Percentiles rank a stretch among this genome's conserved stretches.
Evolutionary conservation across 2,888 invertebrate species (phyloP).

Genomic region (Rutpela maculata): DNA sequence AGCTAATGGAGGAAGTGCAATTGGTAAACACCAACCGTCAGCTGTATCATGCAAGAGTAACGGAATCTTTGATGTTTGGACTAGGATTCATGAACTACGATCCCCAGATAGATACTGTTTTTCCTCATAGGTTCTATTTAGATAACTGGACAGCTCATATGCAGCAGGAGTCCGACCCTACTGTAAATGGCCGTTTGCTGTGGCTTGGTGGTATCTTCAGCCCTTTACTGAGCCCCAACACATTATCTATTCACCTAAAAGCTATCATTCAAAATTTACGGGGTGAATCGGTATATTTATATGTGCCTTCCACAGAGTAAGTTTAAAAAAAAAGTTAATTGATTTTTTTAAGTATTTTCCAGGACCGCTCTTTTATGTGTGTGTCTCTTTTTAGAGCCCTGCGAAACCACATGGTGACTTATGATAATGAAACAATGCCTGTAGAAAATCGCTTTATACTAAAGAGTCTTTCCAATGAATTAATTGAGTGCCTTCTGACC

Average conservation of each 20-base stretch:
- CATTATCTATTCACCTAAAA: constrained; percentile 52
- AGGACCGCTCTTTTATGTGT: constrained; percentile 3
- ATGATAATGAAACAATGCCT: constrained; percentile 42
- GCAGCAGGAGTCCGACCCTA: constrained; percentile 12
- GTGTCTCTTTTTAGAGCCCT: constrained; percentile 54
- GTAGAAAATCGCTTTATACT: constrained; percentile 49
- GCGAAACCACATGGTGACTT: constrained; percentile 49
- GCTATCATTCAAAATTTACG: constrained; percentile 48
- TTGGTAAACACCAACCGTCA: constrained; percentile 42
- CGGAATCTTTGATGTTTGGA: constrained; percentile 59
- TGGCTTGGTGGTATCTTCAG: constrained; percentile 58
- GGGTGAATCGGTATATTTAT: constrained; percentile 43
- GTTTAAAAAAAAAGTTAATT: constrained; percentile 21
- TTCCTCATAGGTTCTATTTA: constrained; percentile 53
- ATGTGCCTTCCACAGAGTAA: constrained; percentile 56
- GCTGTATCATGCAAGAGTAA: constrained; percentile 51
- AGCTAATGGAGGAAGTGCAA: constrained; percentile 52
- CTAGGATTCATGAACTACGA: constrained; percentile 51
- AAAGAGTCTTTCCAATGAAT: constrained; percentile 44
- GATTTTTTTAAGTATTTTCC: background rate
- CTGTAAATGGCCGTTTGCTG: constrained; percentile 50
- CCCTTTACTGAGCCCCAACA: constrained; percentile 45
- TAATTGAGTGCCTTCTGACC: constrained; percentile 50
- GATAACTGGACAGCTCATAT: constrained; percentile 55
- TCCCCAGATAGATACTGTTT: constrained; percentile 35